These are phyloP conservation scores for Sinohyriopsis cumingii DNA, from an alignment of 2,888 invertebrate species.

Conservation along the genomic window DNA sequence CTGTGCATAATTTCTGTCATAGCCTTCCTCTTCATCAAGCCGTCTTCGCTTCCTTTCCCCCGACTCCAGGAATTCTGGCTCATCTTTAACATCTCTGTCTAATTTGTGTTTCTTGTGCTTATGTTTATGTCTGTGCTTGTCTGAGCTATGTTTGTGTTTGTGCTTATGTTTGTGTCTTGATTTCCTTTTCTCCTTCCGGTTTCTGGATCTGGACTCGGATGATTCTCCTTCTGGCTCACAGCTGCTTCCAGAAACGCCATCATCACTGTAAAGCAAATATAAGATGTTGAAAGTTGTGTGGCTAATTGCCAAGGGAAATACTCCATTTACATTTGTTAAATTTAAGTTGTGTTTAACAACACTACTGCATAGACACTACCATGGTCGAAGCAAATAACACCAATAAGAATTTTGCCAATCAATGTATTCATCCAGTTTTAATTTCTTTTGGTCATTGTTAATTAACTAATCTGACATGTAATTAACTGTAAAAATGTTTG, in stretches of 20 bases:
- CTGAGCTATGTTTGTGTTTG: conserved; percentile 74
- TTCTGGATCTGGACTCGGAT: conserved; percentile 11
- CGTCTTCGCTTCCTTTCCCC: conserved; percentile 17
- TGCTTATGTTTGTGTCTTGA: conserved; percentile 77
- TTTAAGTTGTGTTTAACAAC: too few relatives aligned
- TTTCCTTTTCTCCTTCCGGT: conserved; percentile 60
- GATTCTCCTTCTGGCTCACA: conserved; percentile 11
- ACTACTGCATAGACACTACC: too few relatives aligned
- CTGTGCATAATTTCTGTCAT: conserved; percentile 11
- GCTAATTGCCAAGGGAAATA: too few relatives aligned
- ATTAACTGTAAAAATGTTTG: too few relatives aligned
- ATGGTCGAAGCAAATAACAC: too few relatives aligned
- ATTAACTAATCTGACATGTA: too few relatives aligned
- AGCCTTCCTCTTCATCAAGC: neutral
- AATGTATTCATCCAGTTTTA: too few relatives aligned
- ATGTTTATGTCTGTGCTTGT: conserved; percentile 56
- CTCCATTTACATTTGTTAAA: too few relatives aligned
- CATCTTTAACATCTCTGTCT: conserved; percentile 26
- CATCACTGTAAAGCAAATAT: conserved; percentile 38
- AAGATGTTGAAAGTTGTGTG: neutral
- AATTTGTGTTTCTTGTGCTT: conserved; percentile 62
- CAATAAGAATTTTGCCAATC: too few relatives aligned
- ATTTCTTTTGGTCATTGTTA: too few relatives aligned
- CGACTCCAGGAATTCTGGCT: conserved; percentile 9
- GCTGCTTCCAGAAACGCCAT: conserved; percentile 40